These are phyloP conservation scores for Ceratothoa steindachneri DNA, from an alignment of 2,888 invertebrate genomes.

Conservation along the genomic window DNA sequence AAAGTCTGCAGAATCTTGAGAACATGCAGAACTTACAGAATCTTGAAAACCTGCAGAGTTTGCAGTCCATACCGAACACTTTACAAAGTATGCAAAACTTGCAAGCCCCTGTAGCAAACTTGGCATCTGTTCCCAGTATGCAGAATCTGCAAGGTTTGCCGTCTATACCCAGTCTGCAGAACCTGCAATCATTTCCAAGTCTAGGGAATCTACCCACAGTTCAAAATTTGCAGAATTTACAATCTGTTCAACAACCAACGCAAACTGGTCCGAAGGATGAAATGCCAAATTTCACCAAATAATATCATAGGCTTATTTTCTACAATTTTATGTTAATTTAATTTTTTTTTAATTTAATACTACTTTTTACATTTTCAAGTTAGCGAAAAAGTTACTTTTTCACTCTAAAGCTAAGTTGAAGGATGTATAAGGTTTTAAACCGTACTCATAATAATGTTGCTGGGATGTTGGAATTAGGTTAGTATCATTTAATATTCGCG, in stretches of 20 bases:
- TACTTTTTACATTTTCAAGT: background rate
- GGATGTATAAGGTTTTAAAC: background rate
- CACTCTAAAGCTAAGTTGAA: background rate
- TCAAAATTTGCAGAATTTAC: background rate
- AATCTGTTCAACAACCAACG: background rate
- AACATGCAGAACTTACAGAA: constrained; percentile 47
- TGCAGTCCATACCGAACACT: constrained; percentile 1
- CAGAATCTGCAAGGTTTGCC: constrained; percentile 3
- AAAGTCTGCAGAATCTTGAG: constrained; percentile 47
- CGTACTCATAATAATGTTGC: background rate
- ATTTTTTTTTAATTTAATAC: background rate
- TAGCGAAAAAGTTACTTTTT: background rate
- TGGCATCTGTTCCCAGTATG: background rate
- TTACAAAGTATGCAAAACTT: constrained; percentile 8
- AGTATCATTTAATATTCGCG: background rate
- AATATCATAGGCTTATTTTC: background rate
- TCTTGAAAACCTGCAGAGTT: constrained; percentile 26
- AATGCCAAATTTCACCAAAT: constrained; percentile 4
- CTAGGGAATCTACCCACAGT: background rate
- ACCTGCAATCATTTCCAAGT: background rate
- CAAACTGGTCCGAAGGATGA: constrained; percentile 6
- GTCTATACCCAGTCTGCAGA: background rate
- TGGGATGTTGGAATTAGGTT: background rate
- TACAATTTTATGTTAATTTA: background rate
- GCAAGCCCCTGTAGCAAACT: background rate